Evolutionary conservation across 92 coral and sea anemone genomes (phyloP).

Genomic region (Bergia sp.): DNA sequence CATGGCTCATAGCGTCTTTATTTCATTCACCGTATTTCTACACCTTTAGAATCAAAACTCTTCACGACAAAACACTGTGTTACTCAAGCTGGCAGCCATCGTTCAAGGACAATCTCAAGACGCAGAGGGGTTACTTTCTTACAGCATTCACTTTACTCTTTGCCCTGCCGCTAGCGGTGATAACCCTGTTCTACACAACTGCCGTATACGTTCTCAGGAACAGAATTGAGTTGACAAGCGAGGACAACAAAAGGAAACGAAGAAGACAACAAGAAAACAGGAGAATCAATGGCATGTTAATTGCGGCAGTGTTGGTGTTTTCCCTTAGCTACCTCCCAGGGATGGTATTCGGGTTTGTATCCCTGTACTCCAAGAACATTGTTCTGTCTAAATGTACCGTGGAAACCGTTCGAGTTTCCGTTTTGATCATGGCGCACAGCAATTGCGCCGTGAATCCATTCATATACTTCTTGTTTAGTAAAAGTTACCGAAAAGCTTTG

Average conservation of each 20-base stretch:
- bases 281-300: background rate
- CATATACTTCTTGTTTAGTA: background rate
- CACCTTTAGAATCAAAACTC: background rate
- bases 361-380: background rate
- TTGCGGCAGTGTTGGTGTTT: background rate
- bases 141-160: background rate
- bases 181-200: background rate
- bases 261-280: slow-evolving; percentile 6
- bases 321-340: background rate
- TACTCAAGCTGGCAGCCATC: background rate
- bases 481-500: slow-evolving; percentile 10
- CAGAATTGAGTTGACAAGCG: background rate
- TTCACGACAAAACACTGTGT: background rate
- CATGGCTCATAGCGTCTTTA: background rate
- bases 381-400: background rate
- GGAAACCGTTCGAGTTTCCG: background rate
- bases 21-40: slow-evolving; percentile 22
- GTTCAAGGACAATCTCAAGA: background rate
- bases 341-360: slow-evolving; percentile 22
- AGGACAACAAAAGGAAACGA: background rate
- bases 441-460: slow-evolving; percentile 17
- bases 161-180: background rate
- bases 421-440: background rate
- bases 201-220: background rate
- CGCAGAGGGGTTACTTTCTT: background rate